Base-by-base conservation (phyloP, 1,140 invertebrate genomes). In the Nymphalis io region DNA sequence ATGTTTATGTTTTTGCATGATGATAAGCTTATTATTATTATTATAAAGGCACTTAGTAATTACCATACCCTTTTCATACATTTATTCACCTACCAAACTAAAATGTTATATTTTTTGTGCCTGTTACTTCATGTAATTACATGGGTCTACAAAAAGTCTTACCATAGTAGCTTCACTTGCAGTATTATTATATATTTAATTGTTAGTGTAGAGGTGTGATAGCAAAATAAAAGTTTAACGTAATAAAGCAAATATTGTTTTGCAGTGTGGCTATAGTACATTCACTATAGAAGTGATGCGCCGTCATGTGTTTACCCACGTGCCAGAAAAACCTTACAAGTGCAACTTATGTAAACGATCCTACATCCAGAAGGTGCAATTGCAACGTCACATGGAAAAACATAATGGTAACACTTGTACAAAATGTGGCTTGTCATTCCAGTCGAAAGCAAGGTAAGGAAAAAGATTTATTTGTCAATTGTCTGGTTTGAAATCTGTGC, bases 251-350 rank as follows among this genome's bases (percentile, higher is more conserved):
- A 13, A 59, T 59, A 11, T 12, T 44, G 20, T 64, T 70, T 70
- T 79, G 0, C 77, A 91, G 89, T 91, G 89, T 68, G 87, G 87
- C n/a, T 89, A 91, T 78, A 81, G 72, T 15, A 89, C 89, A 5
- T 88, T 70, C 72, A 89, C 89, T 8, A 75, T 88, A 8, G 89
- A 91, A 64, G 89, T 91, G 73, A 82, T 91, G 76, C 82, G 85
- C 6, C 84, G 89, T 0, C 89, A 91, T 60, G 76, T 85, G 33
- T 68, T 85, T 13, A 85, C 87, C 0, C 89, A 91, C 61, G 80
- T 85, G 6, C 23, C 66, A 0, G 77, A 89, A 12, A 91, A 89
- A 64, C 89, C 89, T 0, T 81, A 85, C 76, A 89, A 89, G 71
- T 91, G 89, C 65, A 20, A 68, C 0, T 42, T 83, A 8, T 91